These are phyloP conservation scores for Nymphicus hollandicus DNA, from an alignment of 2,113 vertebrate genomes.

Conservation along the genomic window DNA sequence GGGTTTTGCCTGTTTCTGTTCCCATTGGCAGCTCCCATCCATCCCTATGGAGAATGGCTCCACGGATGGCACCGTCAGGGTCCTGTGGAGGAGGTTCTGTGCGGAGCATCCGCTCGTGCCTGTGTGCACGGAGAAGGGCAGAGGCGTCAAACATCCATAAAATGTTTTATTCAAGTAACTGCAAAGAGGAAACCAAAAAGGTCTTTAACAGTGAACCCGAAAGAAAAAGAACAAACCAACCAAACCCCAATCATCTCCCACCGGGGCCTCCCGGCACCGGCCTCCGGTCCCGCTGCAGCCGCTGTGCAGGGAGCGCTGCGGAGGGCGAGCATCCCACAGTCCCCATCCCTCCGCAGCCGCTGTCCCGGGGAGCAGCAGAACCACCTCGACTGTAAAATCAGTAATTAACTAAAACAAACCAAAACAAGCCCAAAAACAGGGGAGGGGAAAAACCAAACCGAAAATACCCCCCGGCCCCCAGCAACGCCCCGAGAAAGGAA, in stretches of 20 bases:
- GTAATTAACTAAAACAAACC: not conserved
- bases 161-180: slow-evolving; percentile 84
- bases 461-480: not conserved
- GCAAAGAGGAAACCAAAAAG: slow-evolving; percentile 77
- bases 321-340: not conserved
- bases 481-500: not conserved
- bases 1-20: not conserved
- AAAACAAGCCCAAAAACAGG: not conserved
- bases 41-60: not conserved
- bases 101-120: not conserved
- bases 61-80: not conserved
- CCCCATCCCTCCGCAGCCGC: not conserved
- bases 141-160: slow-evolving; percentile 42
- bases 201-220: slow-evolving; percentile 44
- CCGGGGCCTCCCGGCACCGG: not conserved
- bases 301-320: not conserved
- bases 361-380: slow-evolving; percentile 45
- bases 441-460: not conserved
- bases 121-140: not conserved
- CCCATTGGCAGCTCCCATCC: not conserved
- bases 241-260: not conserved
- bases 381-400: not conserved
- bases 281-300: slow-evolving; percentile 36
- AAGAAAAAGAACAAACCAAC: not conserved
- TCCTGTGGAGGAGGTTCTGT: not conserved